phyloP scores from a whole-genome alignment of 2,888 invertebrate genomes.

The Pristionchus exspectatus region DNA sequence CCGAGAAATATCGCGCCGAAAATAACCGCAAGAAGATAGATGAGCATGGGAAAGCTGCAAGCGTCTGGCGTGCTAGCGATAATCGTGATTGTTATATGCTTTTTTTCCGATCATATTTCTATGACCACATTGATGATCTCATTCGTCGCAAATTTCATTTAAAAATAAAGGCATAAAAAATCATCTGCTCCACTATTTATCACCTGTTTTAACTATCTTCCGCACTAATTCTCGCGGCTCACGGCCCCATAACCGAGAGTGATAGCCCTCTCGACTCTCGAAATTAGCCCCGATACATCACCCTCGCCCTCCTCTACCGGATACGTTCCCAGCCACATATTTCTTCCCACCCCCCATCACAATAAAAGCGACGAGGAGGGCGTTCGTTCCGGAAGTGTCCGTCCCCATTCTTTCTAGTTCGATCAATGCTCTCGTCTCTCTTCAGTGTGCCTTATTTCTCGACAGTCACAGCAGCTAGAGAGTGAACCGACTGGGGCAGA shows the following conservation, averaged over 20 bases:
- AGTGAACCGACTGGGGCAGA: no score
- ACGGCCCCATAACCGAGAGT: not conserved
- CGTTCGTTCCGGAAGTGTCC: slow-evolving; percentile 1
- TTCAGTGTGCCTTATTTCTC: no score
- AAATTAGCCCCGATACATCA: not conserved
- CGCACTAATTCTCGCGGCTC: not conserved
- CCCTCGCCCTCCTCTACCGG: not conserved
- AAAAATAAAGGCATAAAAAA: not conserved
- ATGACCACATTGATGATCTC: not conserved
- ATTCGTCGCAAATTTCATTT: not conserved
- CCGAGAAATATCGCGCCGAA: not conserved
- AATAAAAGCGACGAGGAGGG: not conserved
- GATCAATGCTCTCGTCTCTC: no score
- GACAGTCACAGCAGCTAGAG: no score
- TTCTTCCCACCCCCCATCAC: slow-evolving; percentile 41
- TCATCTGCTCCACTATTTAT: not conserved
- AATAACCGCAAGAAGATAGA: not conserved
- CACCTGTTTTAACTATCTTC: not conserved
- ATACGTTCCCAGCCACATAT: not conserved
- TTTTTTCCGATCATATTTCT: not conserved
- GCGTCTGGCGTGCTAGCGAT: not conserved
- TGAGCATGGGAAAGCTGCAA: not conserved
- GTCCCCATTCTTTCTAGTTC: not conserved
- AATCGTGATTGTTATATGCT: not conserved
- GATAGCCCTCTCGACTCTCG: not conserved